Base-by-base conservation (phyloP, 2,888 invertebrate species). In the Parasteatoda lunata region DNA sequence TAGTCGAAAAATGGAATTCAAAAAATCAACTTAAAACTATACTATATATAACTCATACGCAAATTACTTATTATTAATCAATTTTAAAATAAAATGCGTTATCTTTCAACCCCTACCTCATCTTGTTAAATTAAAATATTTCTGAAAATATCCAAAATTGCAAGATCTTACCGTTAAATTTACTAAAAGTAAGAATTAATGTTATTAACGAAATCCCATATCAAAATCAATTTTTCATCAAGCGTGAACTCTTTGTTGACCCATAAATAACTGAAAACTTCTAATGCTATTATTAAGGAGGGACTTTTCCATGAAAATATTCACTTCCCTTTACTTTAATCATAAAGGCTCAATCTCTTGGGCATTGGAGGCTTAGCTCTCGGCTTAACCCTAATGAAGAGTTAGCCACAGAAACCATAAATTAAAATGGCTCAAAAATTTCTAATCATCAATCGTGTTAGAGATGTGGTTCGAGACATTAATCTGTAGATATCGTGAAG, bases 341-440 rank as follows among this genome's bases (percentile, higher is more conserved):
- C 59, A 59, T 9, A 8, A n/a, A n/a, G 59, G 59, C 59, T 13
- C 11, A 59, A n/a, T 11, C 30, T 30, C 30, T 30, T 13, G 59
- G 3, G 59, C 11, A 65, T 65, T 49, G 13, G 9, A 49, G 66
- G 66, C 52, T 73, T 80, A 72, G 52, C 59, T 13, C 15, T 13
- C 13, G 45, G 66, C 15, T 68, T 68, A 59, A 52, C 77, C 54
- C 52, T 73, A 80, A 80, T 80, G 72, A 80, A 80, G 72, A 80
- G 73, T 59, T 52, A 45, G 47, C 54, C 45, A 15, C 73, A 68
- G n/a, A 64, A 69, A 51, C 73, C 80, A 80, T 68, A 73, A 73
- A 80, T 80, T 80, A 80, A 80, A 77, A 80, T 51, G 47, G 51
- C 73, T 73, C 54, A 80, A 80, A 73, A 73, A 80, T 80, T 54